Evolutionary conservation across 2,113 vertebrate species (phyloP).

Genomic region (Mobula birostris): DNA sequence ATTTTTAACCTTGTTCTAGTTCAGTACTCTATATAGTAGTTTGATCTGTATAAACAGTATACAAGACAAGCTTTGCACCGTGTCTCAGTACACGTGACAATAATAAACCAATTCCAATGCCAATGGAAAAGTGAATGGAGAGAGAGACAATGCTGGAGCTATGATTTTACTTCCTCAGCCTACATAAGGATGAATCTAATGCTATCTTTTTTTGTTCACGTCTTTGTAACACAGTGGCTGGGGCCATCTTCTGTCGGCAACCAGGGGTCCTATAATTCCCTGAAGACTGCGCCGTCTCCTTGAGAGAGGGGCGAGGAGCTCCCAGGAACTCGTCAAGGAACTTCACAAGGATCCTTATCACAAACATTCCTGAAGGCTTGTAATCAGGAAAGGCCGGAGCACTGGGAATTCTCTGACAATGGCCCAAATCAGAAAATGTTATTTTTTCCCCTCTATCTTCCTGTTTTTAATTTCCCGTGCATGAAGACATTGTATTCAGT

Average conservation of each 20-base stretch:
- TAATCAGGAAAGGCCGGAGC: background rate
- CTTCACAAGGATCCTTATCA: background rate
- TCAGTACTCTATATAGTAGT: too few species aligned
- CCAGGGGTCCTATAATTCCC: constrained; percentile 62
- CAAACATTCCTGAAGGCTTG: background rate
- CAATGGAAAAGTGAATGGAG: background rate
- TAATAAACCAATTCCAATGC: too few species aligned
- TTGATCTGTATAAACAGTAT: too few species aligned
- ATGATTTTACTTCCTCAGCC: background rate
- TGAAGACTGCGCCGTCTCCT: constrained; percentile 61
- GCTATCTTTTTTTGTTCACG: constrained; percentile 38
- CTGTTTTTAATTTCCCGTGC: constrained; percentile 46
- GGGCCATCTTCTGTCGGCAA: constrained; percentile 56
- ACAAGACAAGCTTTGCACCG: too few species aligned
- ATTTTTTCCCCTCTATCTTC: background rate
- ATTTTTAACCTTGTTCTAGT: too few species aligned
- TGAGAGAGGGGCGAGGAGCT: constrained; percentile 43
- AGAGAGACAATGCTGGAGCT: background rate
- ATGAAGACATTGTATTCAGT: constrained; percentile 55
- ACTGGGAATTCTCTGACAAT: constrained; percentile 7
- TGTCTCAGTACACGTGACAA: too few species aligned
- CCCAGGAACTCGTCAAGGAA: background rate
- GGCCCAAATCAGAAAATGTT: constrained; percentile 16
- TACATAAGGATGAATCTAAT: background rate
- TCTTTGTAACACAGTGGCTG: constrained; percentile 48